These are phyloP conservation scores for Acleris holmiana DNA, from an alignment of 2,888 invertebrate genomes.

Conservation along the genomic window DNA sequence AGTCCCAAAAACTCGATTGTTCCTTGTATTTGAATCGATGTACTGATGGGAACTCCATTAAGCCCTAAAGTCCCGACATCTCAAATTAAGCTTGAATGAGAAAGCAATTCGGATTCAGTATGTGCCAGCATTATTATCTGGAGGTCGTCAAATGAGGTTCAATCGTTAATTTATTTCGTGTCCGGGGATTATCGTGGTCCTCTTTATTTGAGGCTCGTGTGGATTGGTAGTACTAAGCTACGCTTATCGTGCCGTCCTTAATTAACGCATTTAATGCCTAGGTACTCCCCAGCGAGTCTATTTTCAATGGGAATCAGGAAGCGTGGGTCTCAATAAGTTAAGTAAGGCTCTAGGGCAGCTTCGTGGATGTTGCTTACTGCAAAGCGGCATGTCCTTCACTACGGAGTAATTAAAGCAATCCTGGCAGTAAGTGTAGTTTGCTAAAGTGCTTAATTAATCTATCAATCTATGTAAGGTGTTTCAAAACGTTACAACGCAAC, in stretches of 20 bases:
- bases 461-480: neutral
- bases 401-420: constrained; percentile 22
- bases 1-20: too few relatives aligned
- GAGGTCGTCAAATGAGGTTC: constrained; percentile 23
- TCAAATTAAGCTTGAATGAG: too few relatives aligned
- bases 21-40: too few relatives aligned
- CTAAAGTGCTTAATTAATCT: neutral
- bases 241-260: constrained; percentile 50
- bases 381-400: constrained; percentile 2
- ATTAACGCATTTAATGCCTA: constrained; percentile 38
- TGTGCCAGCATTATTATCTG: neutral
- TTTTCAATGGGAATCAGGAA: too few relatives aligned
- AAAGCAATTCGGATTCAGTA: neutral
- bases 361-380: constrained; percentile 24
- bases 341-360: constrained; percentile 46
- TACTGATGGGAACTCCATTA: too few relatives aligned
- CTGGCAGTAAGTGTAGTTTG: constrained; percentile 9
- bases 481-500: too few relatives aligned
- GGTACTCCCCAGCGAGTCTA: too few relatives aligned
- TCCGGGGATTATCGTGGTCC: constrained; percentile 30
- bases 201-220: constrained; percentile 40
- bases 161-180: constrained; percentile 35
- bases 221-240: constrained; percentile 45
- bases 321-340: constrained; percentile 18
- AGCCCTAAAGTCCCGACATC: too few relatives aligned